These are phyloP conservation scores for Ceratosolen fusciceps DNA, from an alignment of 1,140 invertebrate species.

Conservation along the genomic window DNA sequence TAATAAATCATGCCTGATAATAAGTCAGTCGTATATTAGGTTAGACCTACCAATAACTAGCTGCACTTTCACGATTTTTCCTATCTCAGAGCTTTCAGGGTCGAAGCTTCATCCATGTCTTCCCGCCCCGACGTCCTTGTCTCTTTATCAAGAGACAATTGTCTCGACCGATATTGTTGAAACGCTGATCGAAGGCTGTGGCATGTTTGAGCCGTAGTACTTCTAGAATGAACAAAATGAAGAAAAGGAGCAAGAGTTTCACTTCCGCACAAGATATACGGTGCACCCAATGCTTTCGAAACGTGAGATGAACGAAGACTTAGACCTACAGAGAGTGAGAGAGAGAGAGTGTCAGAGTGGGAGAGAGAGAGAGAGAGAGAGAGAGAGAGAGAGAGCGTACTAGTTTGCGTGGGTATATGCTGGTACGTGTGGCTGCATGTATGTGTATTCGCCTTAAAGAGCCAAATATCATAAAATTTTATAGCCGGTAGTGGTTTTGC, in stretches of 20 bases:
- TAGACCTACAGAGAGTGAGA: background rate
- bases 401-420: too few species aligned
- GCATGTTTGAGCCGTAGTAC: conserved; percentile 5
- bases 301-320: background rate
- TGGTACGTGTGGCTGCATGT: too few species aligned
- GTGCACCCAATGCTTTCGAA: conserved; percentile 44
- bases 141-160: conserved; percentile 52
- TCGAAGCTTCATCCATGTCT: background rate
- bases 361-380: conserved; percentile 18
- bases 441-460: conserved; percentile 40
- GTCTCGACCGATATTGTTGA: conserved; percentile 57
- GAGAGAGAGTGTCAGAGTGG: background rate
- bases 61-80: conserved; percentile 38
- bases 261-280: conserved; percentile 59
- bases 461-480: conserved; percentile 61
- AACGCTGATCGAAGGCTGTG: conserved; percentile 55
- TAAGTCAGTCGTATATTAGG: conserved; percentile 50
- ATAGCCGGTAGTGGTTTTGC: conserved; percentile 60
- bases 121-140: background rate
- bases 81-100: background rate
- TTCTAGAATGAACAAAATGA: background rate
- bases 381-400: conserved; percentile 9
- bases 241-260: conserved; percentile 54
- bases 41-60: conserved; percentile 2
- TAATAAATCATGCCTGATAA: conserved; percentile 53